These are phyloP conservation scores for Callopanchax toddi DNA, from an alignment of 2,113 vertebrate genomes.

Conservation along the genomic window DNA sequence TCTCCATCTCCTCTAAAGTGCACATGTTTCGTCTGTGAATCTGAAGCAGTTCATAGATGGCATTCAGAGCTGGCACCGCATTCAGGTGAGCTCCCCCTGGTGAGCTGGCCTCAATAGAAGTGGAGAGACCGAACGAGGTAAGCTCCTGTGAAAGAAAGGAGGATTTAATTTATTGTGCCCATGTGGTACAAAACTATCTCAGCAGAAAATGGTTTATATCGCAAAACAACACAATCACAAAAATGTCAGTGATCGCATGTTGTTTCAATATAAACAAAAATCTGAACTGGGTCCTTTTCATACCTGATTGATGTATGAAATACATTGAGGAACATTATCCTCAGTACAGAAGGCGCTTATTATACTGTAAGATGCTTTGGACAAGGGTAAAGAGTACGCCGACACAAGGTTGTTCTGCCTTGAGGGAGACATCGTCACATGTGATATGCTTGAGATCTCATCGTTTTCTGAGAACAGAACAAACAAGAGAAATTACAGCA, in stretches of 20 bases:
- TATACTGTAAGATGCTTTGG: conserved; percentile 82
- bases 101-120: conserved; percentile 80
- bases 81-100: conserved; percentile 73
- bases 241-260: background rate
- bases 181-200: too few species aligned
- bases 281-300: background rate
- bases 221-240: background rate
- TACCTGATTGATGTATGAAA: conserved; percentile 93
- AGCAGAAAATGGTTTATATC: too few species aligned
- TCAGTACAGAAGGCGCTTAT: conserved; percentile 93
- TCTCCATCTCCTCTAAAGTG: conserved; percentile 88
- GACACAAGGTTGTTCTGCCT: conserved; percentile 80
- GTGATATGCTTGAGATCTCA: conserved; percentile 81
- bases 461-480: conserved; percentile 80
- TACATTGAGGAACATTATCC: conserved; percentile 89
- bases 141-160: conserved; percentile 82
- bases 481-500: background rate
- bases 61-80: conserved; percentile 85
- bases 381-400: conserved; percentile 78
- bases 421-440: conserved; percentile 83
- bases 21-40: conserved; percentile 85
- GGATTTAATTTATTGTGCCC: background rate
- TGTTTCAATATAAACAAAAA: background rate
- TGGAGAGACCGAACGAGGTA: conserved; percentile 85
- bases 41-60: conserved; percentile 89